Evolutionary conservation across 2,113 vertebrate species (phyloP), one percentile per base, ranked within the genome.

Genomic region (Saimiri boliviensis): DNA sequence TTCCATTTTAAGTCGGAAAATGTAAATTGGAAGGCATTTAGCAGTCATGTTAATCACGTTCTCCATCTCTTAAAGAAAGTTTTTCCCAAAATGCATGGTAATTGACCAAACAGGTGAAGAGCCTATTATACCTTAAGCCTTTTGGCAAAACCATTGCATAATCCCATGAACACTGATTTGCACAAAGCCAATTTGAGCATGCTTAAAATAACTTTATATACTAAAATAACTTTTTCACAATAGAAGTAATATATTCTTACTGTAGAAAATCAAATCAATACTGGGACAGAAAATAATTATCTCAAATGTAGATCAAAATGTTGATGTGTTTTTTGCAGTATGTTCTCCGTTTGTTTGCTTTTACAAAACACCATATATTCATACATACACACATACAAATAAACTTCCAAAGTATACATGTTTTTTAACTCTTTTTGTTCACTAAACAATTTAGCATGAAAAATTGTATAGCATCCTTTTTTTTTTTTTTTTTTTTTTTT

Each of bases 211-310:
- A 20, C 35, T 35, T 63, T 40, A 83, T 95, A 27, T 3, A 32
- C 23, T 40, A 8, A 73, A 89, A 40, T 42, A 40, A 20, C 37
- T 49, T 70, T 70, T 45, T 84, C 93, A 21, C 4, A 58, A 49
- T 17, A 68, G 25, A 79, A 60, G 20, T 47, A 45, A 82, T 77
- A 60, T 19, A 58, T 7, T 20, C 42, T 37, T 77, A 86, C 45
- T 37, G 60, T 60, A 95, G 27, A 86, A 93, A 91, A 66, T 68
- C n/a, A 86, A 96, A n/a, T 70, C 32, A 83, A 60, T 83, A 45
- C 0, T 60, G 10, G 0, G 71, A 66, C 2, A 84, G 79, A 58
- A 86, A 94, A 93, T 47, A 85, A 86, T 76, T 58, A 83, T 6
- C 70, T 4, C 6, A 63, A 83, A 76, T 6, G 71, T 47, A 94